Evolutionary conservation across 2,797 vertebrate genomes (phyloP).

Genomic region (Dipus sagitta): DNA sequence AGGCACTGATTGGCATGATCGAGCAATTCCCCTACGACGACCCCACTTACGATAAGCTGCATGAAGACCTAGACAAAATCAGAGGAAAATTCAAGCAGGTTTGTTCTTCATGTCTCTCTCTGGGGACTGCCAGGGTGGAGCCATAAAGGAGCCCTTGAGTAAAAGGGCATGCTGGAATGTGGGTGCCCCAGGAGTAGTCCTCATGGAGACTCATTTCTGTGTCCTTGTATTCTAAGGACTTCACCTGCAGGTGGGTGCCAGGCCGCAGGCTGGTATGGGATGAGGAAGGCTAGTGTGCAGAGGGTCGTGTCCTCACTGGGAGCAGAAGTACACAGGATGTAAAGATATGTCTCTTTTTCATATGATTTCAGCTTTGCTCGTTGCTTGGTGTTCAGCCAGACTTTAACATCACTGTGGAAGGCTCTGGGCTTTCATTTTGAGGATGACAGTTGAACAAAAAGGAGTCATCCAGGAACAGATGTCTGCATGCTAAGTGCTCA

Average conservation of each 20-base stretch:
- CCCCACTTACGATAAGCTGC: conserved; percentile 90
- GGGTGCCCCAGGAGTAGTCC: rapidly evolving
- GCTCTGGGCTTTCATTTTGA: conserved; percentile 87
- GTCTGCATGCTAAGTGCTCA: conserved; percentile 12
- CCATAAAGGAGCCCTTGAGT: no score
- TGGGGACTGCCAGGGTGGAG: not conserved
- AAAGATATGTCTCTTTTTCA: not conserved
- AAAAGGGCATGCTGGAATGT: not conserved
- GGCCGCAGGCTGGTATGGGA: not conserved
- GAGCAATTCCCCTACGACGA: conserved; percentile 90
- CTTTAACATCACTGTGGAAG: conserved; percentile 80
- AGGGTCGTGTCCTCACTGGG: not conserved
- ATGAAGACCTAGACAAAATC: conserved; percentile 92
- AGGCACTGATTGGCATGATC: conserved; percentile 90
- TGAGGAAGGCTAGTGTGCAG: not conserved
- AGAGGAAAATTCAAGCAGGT: conserved; percentile 97
- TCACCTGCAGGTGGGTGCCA: rapidly evolving
- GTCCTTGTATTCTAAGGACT: not conserved
- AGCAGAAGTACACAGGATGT: not conserved
- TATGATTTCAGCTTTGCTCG: conserved; percentile 87
- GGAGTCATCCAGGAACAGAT: conserved; percentile 39
- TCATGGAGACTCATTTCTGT: rapidly evolving
- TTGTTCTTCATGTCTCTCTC: not conserved
- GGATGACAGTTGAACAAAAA: conserved; percentile 70
- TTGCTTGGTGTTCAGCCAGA: conserved; percentile 87